These are phyloP conservation scores for Mustelus asterias DNA, from an alignment of 2,113 vertebrate species.

Conservation along the genomic window DNA sequence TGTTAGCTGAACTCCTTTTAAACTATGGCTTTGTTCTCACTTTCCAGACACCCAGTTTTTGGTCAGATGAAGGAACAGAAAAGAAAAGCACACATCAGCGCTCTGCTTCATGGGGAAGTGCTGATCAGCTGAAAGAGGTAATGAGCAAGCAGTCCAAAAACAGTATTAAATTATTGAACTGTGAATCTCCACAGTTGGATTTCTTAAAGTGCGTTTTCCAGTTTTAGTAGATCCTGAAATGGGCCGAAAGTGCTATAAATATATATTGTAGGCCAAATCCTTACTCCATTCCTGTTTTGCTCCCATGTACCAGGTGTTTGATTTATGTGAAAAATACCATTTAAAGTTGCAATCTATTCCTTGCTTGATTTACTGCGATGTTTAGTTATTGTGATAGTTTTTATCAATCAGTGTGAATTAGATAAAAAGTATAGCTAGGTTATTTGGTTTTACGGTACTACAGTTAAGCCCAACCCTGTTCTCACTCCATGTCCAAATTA, in stretches of 20 bases:
- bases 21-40: constrained; percentile 43
- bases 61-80: constrained; percentile 78
- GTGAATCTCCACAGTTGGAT: not conserved
- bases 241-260: not conserved
- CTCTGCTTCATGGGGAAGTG: constrained; percentile 87
- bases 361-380: not conserved
- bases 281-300: not conserved
- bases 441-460: not conserved
- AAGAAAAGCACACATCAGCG: constrained; percentile 79
- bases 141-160: constrained; percentile 20
- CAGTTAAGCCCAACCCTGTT: not conserved
- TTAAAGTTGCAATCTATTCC: not conserved
- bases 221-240: not conserved
- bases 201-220: not conserved
- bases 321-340: not conserved
- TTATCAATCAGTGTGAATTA: not conserved
- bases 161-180: not conserved
- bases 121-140: constrained; percentile 94
- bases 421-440: not conserved
- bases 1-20: constrained; percentile 41
- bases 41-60: constrained; percentile 78
- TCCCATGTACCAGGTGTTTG: not conserved
- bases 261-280: not conserved
- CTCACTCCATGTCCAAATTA: not conserved
- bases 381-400: no score